Percentiles rank a stretch among this genome's conserved stretches.
Evolutionary conservation across 2,888 invertebrate species (phyloP).

Genomic region (Beris morrisii): DNA sequence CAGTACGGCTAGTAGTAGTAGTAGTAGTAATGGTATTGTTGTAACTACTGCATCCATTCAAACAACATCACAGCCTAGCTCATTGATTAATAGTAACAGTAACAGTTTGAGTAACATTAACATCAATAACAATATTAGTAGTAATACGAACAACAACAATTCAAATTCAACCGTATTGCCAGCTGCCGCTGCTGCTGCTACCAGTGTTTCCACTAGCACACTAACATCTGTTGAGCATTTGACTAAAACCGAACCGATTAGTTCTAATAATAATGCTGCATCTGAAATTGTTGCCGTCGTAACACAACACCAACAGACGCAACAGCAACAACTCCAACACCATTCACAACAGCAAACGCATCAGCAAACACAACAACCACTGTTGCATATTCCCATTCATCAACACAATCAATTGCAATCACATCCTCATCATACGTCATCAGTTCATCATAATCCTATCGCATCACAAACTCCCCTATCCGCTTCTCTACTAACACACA

Average conservation of each 20-base stretch:
- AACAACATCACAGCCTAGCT: constrained; percentile 31
- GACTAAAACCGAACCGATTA: constrained; percentile 14
- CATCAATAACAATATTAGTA: constrained; percentile 10
- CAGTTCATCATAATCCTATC: constrained; percentile 30
- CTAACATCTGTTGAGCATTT: constrained; percentile 11
- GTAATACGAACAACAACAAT: constrained; percentile 32
- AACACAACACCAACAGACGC: constrained; percentile 1
- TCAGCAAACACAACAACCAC: constrained; percentile 43
- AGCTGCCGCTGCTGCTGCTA: constrained; percentile 19
- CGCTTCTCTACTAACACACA: constrained; percentile 31
- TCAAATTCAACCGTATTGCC: too few species aligned
- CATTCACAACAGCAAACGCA: constrained; percentile 43
- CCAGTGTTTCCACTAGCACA: constrained; percentile 6
- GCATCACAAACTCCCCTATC: constrained; percentile 34
- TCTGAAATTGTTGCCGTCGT: constrained; percentile 2
- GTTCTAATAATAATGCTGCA: constrained; percentile 6
- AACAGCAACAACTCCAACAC: constrained; percentile 57
- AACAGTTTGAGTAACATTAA: constrained; percentile 36
- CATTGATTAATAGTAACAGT: constrained; percentile 37
- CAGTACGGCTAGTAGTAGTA: constrained; percentile 31
- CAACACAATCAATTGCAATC: constrained; percentile 41
- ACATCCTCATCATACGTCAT: constrained; percentile 20
- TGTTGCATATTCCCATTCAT: constrained; percentile 50
- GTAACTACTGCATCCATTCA: constrained; percentile 35
- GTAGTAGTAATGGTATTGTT: constrained; percentile 39